Percentiles rank a stretch among this genome's conserved stretches.
phyloP scores from a whole-genome alignment of 2,113 vertebrate genomes.

The Piprites chloris region DNA sequence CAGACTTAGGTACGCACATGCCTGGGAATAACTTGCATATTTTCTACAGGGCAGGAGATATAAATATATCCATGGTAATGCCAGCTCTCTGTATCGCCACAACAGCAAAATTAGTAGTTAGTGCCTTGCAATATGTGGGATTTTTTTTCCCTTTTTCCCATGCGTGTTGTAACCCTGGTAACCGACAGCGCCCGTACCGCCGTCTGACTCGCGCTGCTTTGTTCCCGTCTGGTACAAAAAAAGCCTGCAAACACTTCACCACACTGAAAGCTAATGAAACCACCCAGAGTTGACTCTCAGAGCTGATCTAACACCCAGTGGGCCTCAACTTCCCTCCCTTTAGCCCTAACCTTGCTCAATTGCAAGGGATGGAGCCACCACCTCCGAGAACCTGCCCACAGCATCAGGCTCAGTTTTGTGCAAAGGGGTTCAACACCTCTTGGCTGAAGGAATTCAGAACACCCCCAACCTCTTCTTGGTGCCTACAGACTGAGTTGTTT shows the following conservation, averaged over 20 bases:
- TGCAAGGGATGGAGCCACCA: not conserved
- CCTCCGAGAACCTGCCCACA: not conserved
- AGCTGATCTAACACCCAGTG: not conserved
- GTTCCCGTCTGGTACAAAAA: not conserved
- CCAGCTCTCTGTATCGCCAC: not conserved
- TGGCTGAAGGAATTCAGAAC: not conserved
- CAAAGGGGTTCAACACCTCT: not conserved
- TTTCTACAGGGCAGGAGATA: not conserved
- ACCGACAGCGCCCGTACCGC: not conserved
- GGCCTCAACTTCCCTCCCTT: not conserved
- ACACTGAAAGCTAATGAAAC: not conserved
- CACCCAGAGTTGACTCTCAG: not conserved
- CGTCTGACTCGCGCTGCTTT: not conserved
- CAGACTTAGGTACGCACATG: not conserved
- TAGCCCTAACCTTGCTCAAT: not conserved
- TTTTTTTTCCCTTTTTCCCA: not conserved
- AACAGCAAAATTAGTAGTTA: not conserved
- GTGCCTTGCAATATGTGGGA: not conserved
- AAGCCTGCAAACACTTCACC: not conserved
- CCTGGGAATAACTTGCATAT: conserved; percentile 11
- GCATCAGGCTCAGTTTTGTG: fast-evolving
- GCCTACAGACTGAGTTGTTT: not conserved
- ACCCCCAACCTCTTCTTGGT: fast-evolving
- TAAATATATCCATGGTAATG: conserved; percentile 1
- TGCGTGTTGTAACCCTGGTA: conserved; percentile 20